Evolutionary conservation across 2,113 vertebrate genomes (phyloP).

Genomic region (Psittacula cyanocephala): DNA sequence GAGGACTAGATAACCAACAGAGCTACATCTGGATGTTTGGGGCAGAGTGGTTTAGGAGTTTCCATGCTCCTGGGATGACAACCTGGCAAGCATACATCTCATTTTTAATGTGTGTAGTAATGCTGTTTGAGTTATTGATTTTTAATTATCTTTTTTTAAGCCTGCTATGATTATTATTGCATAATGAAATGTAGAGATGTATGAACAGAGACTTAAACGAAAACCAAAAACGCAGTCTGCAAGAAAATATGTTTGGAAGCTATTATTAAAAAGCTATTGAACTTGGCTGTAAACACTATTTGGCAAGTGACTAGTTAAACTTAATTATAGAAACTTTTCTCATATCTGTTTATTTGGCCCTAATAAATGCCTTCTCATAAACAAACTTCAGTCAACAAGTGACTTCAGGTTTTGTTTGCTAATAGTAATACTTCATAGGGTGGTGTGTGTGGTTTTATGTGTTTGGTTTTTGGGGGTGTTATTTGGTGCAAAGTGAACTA

Average conservation of each 20-base stretch:
- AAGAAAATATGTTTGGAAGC: background rate
- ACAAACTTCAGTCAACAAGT: background rate
- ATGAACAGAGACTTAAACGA: background rate
- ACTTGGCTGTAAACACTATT: background rate
- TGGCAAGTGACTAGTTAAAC: background rate
- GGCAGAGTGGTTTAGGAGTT: background rate
- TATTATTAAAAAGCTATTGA: background rate
- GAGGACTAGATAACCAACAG: background rate
- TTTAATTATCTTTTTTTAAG: background rate
- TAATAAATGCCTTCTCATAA: background rate
- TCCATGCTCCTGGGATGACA: background rate
- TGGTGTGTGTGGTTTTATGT: accelerated
- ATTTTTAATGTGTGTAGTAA: background rate
- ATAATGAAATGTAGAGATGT: background rate
- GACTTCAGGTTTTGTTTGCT: background rate
- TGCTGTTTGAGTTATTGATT: background rate
- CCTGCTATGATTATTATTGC: background rate
- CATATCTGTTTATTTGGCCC: background rate
- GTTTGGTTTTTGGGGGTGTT: background rate
- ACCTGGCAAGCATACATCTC: accelerated
- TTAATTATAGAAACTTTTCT: background rate
- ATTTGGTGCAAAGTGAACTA: background rate
- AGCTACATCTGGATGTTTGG: background rate
- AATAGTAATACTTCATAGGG: background rate
- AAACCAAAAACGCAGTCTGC: background rate